Evolutionary conservation across 2,797 vertebrate species (phyloP), one percentile per base, ranked within the genome.

Genomic region (Sebastes goodei): DNA sequence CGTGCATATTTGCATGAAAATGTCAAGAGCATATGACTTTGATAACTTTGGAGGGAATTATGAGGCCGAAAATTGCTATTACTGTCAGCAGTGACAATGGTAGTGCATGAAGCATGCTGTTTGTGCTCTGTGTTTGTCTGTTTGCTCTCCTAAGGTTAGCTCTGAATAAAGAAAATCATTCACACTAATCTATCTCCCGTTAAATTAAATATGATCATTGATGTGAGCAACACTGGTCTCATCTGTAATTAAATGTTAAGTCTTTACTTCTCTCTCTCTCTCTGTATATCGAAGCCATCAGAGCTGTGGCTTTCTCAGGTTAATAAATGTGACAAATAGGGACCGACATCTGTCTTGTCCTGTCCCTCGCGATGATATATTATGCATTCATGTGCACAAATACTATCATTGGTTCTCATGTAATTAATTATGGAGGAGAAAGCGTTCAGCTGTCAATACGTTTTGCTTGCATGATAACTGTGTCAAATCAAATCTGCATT

Each of bases 151-250:
- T 30, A 17, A 76, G 11, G 62, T 75, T 53, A 56, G 27, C 60
- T 83, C 84, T 78, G 30, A 84, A 82, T 80, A 73, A 88, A 84
- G 73, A 30, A 52, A 86, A 78, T 64, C 49, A 29, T 68, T 74
- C 60, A 68, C 30, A 27, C 21, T 46, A 46, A 46, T 46, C 42
- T 8, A 7, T 81, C 27, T 76, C 30, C 59, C 56, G 7, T 29
- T 27, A 27, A 69, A 83, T 78, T 70, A 70, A 86, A 80, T 46
- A 46, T 59, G 60, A 84, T 59, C n/a, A 49, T 57, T 67, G 12
- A 49, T 71, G 60, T 74, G 67, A 76, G 57, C 15, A 49, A 57
- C 20, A 21, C 3, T 20, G 46, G 42, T 75, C 21, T 78, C 46
- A 11, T 67, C 53, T 29, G n/a, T 66, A 29, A 42, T 84, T 63